Evolutionary conservation across 2,113 vertebrate species (phyloP).

Genomic region (Fregata magnificens): DNA sequence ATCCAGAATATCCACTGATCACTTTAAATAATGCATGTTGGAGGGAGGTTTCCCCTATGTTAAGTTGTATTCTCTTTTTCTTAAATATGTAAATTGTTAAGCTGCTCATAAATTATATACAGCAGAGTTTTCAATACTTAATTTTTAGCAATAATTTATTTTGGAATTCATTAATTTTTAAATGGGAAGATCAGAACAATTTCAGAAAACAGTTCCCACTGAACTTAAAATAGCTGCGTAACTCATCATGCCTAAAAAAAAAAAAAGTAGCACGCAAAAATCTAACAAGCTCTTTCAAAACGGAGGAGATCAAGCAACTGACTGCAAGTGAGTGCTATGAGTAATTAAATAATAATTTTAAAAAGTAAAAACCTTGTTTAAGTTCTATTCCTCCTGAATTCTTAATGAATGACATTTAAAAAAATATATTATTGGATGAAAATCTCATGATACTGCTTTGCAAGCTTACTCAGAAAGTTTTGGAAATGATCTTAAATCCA

Average conservation of each 20-base stretch:
- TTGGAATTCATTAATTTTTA: neutral
- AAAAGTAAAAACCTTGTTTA: neutral
- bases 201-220: conserved; percentile 16
- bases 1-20: neutral
- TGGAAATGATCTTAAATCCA: neutral
- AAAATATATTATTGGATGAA: neutral
- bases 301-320: neutral
- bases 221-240: neutral
- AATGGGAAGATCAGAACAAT: neutral
- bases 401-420: neutral
- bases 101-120: neutral
- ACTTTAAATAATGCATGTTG: neutral
- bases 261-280: neutral
- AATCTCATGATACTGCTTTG: neutral
- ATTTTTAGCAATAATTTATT: neutral
- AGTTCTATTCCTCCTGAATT: neutral
- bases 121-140: neutral
- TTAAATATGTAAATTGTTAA: neutral
- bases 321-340: neutral
- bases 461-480: neutral
- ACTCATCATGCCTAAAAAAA: neutral
- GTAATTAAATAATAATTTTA: neutral
- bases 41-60: neutral
- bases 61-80: neutral
- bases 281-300: neutral